Conservation (phyloP, 2,888 invertebrate species). For the Gerris lacustris region DNA sequence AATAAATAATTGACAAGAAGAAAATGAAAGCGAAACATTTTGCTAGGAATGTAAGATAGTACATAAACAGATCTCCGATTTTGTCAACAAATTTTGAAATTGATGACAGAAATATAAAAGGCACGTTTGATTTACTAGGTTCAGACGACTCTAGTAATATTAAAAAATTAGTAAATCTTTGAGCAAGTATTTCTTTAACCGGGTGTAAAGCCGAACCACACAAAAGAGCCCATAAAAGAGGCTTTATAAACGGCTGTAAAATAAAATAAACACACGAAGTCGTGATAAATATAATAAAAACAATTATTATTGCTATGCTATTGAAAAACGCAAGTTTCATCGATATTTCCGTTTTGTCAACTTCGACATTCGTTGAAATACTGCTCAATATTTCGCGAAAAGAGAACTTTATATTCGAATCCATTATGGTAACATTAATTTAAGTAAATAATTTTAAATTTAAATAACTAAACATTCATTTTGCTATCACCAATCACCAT, state of each 20-base stretch:
- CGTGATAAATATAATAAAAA: slow-evolving; percentile 54
- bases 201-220: slow-evolving; percentile 97
- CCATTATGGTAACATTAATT: not conserved
- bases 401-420: slow-evolving; percentile 12
- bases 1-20: slow-evolving; percentile 20
- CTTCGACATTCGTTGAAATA: slow-evolving; percentile 21
- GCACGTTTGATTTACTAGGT: slow-evolving; percentile 46
- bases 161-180: slow-evolving; percentile 67
- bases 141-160: slow-evolving; percentile 61
- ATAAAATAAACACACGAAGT: slow-evolving; percentile 70
- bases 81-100: slow-evolving; percentile 22
- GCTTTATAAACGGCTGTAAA: slow-evolving; percentile 82
- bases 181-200: slow-evolving; percentile 70
- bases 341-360: slow-evolving; percentile 56
- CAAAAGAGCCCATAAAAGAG: slow-evolving; percentile 85
- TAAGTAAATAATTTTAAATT: not conserved
- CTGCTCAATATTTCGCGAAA: slow-evolving; percentile 20
- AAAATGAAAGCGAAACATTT: slow-evolving; percentile 18
- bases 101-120: slow-evolving; percentile 23
- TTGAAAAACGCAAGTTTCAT: slow-evolving; percentile 84
- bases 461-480: not conserved
- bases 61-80: slow-evolving; percentile 24
- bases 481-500: not conserved
- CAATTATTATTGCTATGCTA: slow-evolving; percentile 65
- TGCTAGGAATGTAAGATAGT: slow-evolving; percentile 20